Conservation (phyloP, 2,888 invertebrate species). For the Pristionchus maxplancki region DNA sequence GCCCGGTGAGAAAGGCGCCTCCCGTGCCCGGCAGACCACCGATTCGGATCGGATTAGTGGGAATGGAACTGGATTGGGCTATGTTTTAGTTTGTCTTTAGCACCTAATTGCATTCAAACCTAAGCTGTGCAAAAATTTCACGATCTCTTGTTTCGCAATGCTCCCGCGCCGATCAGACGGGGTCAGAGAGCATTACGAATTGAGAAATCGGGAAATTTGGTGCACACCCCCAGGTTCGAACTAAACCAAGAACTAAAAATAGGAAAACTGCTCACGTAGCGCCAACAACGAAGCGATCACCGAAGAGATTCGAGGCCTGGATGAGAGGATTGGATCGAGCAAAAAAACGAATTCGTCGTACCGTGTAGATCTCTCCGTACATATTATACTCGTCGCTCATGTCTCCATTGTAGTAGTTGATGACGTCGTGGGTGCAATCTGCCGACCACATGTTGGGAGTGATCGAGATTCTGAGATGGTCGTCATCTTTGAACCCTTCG, state of each 20-base stretch:
- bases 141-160: too few relatives aligned
- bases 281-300: background rate
- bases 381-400: background rate
- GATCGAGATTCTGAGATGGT: background rate
- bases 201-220: too few relatives aligned
- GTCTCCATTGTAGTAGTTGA: background rate
- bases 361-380: background rate
- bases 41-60: conserved; percentile 1
- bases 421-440: background rate
- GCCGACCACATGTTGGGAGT: background rate
- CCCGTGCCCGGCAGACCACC: background rate
- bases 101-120: too few relatives aligned
- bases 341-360: background rate
- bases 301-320: background rate
- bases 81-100: too few relatives aligned
- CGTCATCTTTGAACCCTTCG: background rate
- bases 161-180: too few relatives aligned
- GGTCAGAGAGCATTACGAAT: too few relatives aligned
- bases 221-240: too few relatives aligned
- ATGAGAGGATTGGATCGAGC: background rate
- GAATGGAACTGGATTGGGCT: background rate
- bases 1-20: conserved; percentile 61
- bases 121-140: too few relatives aligned
- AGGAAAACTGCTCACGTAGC: background rate
- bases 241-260: too few relatives aligned